phyloP scores from a whole-genome alignment of 2,888 invertebrate species.

The Ormia ochracea region DNA sequence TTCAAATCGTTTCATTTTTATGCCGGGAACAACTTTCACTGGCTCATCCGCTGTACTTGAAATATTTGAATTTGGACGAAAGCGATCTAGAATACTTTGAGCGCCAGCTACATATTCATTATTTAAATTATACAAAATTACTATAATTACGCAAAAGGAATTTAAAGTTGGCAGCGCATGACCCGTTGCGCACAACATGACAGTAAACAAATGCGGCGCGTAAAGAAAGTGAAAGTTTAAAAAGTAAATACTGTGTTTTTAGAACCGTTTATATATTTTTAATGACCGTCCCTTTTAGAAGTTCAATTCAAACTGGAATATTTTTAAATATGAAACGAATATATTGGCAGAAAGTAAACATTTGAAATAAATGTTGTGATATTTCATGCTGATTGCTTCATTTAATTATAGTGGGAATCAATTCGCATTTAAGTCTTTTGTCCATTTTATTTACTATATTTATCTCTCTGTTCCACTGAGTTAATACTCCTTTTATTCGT shows the following conservation, averaged over 20 bases:
- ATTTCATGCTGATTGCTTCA: constrained; percentile 75
- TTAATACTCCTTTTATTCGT: background rate
- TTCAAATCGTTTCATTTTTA: constrained; percentile 74
- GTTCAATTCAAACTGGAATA: constrained; percentile 53
- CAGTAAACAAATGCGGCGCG: constrained; percentile 58
- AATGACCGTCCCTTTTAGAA: constrained; percentile 52
- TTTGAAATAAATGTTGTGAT: constrained; percentile 61
- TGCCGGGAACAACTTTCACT: constrained; percentile 73
- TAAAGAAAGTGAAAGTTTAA: constrained; percentile 17
- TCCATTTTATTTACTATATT: constrained; percentile 13
- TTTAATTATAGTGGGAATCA: constrained; percentile 69
- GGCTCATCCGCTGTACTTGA: constrained; percentile 66
- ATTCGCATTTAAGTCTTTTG: background rate
- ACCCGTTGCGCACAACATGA: constrained; percentile 62
- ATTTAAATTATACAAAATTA: constrained; percentile 50
- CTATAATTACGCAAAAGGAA: constrained; percentile 33
- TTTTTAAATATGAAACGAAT: background rate
- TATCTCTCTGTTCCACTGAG: background rate
- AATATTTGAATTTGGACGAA: constrained; percentile 66
- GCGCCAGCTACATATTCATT: constrained; percentile 30
- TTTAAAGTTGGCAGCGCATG: constrained; percentile 40
- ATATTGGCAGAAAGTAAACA: constrained; percentile 44
- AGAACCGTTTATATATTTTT: background rate
- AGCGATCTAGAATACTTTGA: constrained; percentile 71
- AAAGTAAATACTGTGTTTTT: background rate